phyloP scores from a whole-genome alignment of 2,888 invertebrate species.

The Tipula lateralis region DNA sequence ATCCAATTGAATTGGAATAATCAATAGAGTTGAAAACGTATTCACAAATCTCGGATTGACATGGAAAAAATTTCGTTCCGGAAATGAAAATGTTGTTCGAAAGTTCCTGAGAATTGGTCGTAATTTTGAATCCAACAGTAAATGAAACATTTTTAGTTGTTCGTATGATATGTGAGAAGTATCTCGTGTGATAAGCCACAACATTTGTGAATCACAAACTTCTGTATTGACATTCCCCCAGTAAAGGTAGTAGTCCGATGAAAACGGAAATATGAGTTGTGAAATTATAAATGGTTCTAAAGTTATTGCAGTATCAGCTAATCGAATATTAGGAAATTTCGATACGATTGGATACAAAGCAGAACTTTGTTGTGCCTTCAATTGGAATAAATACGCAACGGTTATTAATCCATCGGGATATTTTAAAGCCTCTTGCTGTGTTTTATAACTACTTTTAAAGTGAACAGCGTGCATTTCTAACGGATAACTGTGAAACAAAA shows the following conservation, averaged over 20 bases:
- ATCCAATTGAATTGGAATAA: constrained; percentile 27
- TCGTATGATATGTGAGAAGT: constrained; percentile 55
- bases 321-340: constrained; percentile 52
- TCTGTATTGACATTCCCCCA: constrained; percentile 55
- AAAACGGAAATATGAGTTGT: constrained; percentile 54
- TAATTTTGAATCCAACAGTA: constrained; percentile 46
- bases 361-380: constrained; percentile 52
- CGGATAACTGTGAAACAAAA: constrained; percentile 47
- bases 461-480: constrained; percentile 61
- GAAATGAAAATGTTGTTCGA: neutral
- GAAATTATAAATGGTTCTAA: constrained; percentile 53
- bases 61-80: constrained; percentile 32
- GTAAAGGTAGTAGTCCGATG: constrained; percentile 60
- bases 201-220: constrained; percentile 50
- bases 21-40: constrained; percentile 31
- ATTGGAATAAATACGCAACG: constrained; percentile 56
- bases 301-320: constrained; percentile 52
- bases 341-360: constrained; percentile 45
- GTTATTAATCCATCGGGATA: constrained; percentile 57
- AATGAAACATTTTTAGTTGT: constrained; percentile 58
- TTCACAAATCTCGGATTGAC: constrained; percentile 32
- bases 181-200: constrained; percentile 60
- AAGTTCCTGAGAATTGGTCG: constrained; percentile 32
- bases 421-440: constrained; percentile 57
- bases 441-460: constrained; percentile 58